Conservation (phyloP, 2,888 invertebrate genomes). For the Teinopalpus imperialis region DNA sequence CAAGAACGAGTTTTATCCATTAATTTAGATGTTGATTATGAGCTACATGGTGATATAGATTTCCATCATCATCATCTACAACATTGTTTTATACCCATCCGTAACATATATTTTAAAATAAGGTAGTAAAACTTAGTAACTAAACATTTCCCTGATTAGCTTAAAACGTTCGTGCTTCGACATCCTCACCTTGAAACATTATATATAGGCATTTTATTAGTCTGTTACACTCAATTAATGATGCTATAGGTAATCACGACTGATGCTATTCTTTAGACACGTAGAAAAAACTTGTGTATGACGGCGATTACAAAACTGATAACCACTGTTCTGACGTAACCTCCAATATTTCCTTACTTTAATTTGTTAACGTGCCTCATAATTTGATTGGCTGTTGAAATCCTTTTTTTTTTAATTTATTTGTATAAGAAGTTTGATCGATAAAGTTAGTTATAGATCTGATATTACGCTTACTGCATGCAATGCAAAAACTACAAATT, state of each 20-base stretch:
- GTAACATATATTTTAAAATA: too few relatives aligned
- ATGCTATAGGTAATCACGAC: constrained; percentile 68
- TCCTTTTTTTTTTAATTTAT: constrained; percentile 14
- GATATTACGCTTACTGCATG: not conserved
- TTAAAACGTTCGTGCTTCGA: constrained; percentile 63
- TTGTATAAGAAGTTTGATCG: constrained; percentile 5
- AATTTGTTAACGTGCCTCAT: constrained; percentile 37
- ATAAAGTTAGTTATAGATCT: not conserved
- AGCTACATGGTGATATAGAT: too few relatives aligned
- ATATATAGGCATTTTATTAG: constrained; percentile 58
- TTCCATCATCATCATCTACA: too few relatives aligned
- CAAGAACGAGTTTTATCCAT: too few relatives aligned
- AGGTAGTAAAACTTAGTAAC: too few relatives aligned
- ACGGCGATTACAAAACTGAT: constrained; percentile 54
- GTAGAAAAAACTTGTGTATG: constrained; percentile 49
- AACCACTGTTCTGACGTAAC: constrained; percentile 60
- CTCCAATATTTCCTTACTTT: constrained; percentile 51
- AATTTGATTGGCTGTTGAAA: constrained; percentile 8
- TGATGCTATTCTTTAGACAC: constrained; percentile 50
- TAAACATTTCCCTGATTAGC: too few relatives aligned
- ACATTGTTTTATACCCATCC: too few relatives aligned
- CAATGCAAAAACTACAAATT: too few relatives aligned
- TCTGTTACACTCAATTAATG: constrained; percentile 66
- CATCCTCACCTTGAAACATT: constrained; percentile 74
- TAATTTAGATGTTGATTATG: too few relatives aligned